phyloP scores from a whole-genome alignment of 2,888 invertebrate species.

The Lithophane ornitopus region DNA sequence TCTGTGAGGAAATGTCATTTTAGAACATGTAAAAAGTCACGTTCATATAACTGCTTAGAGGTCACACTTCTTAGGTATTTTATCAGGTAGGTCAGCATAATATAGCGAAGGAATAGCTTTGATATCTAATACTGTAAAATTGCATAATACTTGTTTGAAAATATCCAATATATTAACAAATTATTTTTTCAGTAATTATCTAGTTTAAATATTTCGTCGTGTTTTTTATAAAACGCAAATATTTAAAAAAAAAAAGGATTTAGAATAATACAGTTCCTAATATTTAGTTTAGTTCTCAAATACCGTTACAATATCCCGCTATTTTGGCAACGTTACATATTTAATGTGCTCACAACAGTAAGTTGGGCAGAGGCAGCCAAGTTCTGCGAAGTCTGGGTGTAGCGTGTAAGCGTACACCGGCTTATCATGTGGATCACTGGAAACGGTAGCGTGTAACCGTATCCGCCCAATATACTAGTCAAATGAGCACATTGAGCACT shows the following conservation, averaged over 20 bases:
- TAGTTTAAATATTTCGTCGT: too few relatives aligned
- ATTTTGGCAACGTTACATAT: conserved; percentile 55
- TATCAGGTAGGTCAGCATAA: conserved; percentile 10
- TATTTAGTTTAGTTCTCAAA: conserved; percentile 22
- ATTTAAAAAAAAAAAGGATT: background rate
- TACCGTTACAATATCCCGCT: conserved; percentile 52
- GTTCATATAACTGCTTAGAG: conserved; percentile 15
- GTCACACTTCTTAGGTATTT: background rate
- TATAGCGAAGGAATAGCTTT: conserved; percentile 1
- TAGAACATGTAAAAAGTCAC: conserved; percentile 34
- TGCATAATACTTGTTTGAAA: background rate
- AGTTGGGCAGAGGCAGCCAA: conserved; percentile 57
- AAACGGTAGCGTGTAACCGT: conserved; percentile 81
- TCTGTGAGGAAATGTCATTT: conserved; percentile 18
- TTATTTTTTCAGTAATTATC: background rate
- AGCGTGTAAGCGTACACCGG: conserved; percentile 62
- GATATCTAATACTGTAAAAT: background rate
- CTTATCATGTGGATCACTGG: conserved; percentile 75
- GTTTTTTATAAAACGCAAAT: too few relatives aligned
- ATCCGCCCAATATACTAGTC: conserved; percentile 69
- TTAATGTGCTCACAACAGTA: conserved; percentile 48
- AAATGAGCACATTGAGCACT: conserved; percentile 71
- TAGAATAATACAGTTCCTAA: background rate
- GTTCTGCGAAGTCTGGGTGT: conserved; percentile 64
- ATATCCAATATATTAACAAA: background rate